Evolutionary conservation across 2,797 vertebrate species (phyloP), one percentile per base, ranked within the genome.

Genomic region (Rhincodon typus): DNA sequence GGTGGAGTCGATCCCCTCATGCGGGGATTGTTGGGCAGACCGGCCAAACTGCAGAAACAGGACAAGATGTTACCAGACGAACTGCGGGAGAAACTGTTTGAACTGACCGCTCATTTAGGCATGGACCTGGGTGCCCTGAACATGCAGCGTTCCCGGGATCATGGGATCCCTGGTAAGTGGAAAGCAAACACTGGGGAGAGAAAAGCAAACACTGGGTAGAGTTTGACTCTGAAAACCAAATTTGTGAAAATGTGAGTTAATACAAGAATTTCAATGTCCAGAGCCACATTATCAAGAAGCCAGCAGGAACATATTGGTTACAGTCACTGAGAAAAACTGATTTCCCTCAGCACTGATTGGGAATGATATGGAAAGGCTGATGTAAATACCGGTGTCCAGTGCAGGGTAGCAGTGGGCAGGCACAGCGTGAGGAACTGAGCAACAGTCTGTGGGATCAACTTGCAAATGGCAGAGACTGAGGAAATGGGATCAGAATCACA

Each of bases 1-100:
- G 95, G 95, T 90, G 95, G 95, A 87, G 30, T 69, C 6, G 95
- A 95, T 72, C 95, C 95, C 38, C 4, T 95, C n/a, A 34, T 95
- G 7, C 95, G 95, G 72, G 95, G 95, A 8, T 34, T 95, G 25
- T 21, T 95, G 25, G 95, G 82, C 53, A 25, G 0, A 66, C 95
- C 95, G 0, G 57, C 95, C 17, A 95, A 95, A 72, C 57, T 67
- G 17, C 79, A 88, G 17, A 72, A 0, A 34, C 0, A 25, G n/a
- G 2, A 27, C 30, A 74, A 88, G 57, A 66, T 95, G 95, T 1
- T 95, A 62, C 7, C 19, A 30, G 95, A 95, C 1, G 95, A 95
- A 38, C 21, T 95, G 95, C 50, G 95, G 42, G 95, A 95, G 79
- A 95, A 69, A 17, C 62, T 95, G 12, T 95, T 95, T 90, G 21